Evolutionary conservation across 2,888 invertebrate genomes (phyloP).

Genomic region (Carcina quercana): DNA sequence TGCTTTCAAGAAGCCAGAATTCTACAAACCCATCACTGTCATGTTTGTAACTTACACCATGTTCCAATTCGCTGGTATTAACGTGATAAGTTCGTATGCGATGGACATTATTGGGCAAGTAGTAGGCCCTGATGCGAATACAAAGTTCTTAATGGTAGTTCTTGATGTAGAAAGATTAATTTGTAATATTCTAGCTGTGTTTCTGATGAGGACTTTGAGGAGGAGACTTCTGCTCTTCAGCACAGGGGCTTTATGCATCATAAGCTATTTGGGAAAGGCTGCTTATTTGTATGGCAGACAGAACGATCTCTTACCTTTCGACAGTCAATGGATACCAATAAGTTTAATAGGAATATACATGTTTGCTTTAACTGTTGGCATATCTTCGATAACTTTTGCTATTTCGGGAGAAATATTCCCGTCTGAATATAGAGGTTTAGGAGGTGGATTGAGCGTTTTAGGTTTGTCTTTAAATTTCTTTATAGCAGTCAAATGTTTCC

Average conservation of each 20-base stretch:
- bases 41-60: constrained; percentile 77
- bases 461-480: constrained; percentile 79
- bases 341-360: constrained; percentile 70
- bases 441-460: constrained; percentile 77
- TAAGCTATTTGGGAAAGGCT: constrained; percentile 73
- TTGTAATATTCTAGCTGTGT: constrained; percentile 76
- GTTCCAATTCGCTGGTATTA: constrained; percentile 81
- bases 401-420: constrained; percentile 83
- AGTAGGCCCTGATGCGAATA: constrained; percentile 75
- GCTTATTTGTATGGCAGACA: constrained; percentile 51
- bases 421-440: constrained; percentile 75
- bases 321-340: constrained; percentile 64
- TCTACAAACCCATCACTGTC: constrained; percentile 75
- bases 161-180: constrained; percentile 77
- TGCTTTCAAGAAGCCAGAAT: constrained; percentile 62
- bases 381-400: constrained; percentile 81
- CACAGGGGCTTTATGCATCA: constrained; percentile 73
- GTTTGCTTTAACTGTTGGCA: constrained; percentile 73
- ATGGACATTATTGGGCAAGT: constrained; percentile 76
- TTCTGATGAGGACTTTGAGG: constrained; percentile 74
- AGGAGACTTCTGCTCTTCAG: constrained; percentile 75
- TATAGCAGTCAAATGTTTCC: constrained; percentile 78
- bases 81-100: constrained; percentile 80
- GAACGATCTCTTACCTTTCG: constrained; percentile 34
- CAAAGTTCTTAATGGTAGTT: constrained; percentile 77